Base-by-base conservation (phyloP, 2,797 vertebrate genomes). In the Eupleurogrammus muticus region DNA sequence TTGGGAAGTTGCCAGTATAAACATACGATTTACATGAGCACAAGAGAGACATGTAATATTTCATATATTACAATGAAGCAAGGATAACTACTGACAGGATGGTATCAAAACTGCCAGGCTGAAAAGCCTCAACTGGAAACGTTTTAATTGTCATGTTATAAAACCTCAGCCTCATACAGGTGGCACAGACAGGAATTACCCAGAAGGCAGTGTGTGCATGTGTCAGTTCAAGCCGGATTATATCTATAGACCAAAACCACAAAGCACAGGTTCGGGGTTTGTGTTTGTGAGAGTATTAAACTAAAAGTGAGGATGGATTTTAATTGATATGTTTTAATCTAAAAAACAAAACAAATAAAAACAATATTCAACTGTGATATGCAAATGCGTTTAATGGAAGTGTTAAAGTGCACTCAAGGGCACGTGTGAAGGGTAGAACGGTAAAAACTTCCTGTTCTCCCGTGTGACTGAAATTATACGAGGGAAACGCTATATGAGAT, bases 121-220 rank as follows among this genome's bases (percentile, higher is more conserved):
- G 52, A 42, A 70, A 58, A 75, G 53, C 54, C 34, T 80, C 57
- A 64, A 36, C 59, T 70, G 63, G 80, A 70, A 75, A 76, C 40
- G 53, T 80, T 80, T 85, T 84, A 86, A 82, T 77, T 83, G 70
- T 83, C 75, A 70, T 76, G 69, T 74, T 78, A 57, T 72, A 70
- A 56, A 60, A 80, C 28, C n/a, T n/a, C 36, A n/a, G 7, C 70
- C 48, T 68, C 56, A 64, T 79, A 70, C 73, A 66, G 55, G 50
- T 70, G 60, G 56, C 20, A 64, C 24, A 74, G 64, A 54, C 55
- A 54, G 46, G 17, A 76, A 53, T 32, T 66, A 17, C 63, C 65
- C 54, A 20, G 69, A 56, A 65, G 70, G 62, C 35, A 35, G 2
- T 6, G 1, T 48, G 28, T 68, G n/a, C 12, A 20, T 54, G 49